Percentiles rank a stretch among this genome's conserved stretches.
Conservation (phyloP, 2,888 invertebrate species). For the Esperia sulphurella region DNA sequence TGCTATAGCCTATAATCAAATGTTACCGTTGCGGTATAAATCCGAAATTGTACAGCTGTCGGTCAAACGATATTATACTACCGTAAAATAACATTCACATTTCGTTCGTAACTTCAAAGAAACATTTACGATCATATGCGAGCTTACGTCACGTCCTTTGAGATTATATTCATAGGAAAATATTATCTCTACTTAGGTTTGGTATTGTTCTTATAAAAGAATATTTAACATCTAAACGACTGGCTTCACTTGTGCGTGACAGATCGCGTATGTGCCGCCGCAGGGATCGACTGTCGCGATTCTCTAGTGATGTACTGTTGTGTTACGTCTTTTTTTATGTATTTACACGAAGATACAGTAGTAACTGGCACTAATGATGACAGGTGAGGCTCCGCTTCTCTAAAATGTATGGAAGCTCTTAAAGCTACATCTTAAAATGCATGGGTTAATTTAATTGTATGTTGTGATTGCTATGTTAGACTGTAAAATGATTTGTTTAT, state of each 20-base stretch:
- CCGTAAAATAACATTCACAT: slow-evolving; percentile 15
- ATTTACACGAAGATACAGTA: too few relatives aligned
- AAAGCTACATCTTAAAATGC: too few relatives aligned
- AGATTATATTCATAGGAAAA: slow-evolving; percentile 17
- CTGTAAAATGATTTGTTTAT: slow-evolving; percentile 22
- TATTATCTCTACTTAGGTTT: slow-evolving; percentile 11
- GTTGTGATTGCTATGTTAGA: slow-evolving; percentile 50
- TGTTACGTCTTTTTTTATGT: too few relatives aligned
- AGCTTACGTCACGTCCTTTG: slow-evolving; percentile 14
- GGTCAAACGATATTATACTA: slow-evolving; percentile 18
- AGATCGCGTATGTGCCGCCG: too few relatives aligned
- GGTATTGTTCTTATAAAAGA: slow-evolving; percentile 10
- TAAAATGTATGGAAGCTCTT: slow-evolving; percentile 16
- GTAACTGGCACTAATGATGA: too few relatives aligned
- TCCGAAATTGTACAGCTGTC: slow-evolving; percentile 15
- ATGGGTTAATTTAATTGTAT: slow-evolving; percentile 14
- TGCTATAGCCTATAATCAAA: too few relatives aligned
- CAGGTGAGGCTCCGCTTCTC: too few relatives aligned
- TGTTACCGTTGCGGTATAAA: not conserved
- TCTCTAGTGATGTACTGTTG: too few relatives aligned
- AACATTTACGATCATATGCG: slow-evolving; percentile 15
- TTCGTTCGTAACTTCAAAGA: slow-evolving; percentile 6
- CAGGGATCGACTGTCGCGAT: too few relatives aligned
- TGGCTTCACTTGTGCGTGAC: slow-evolving; percentile 4
- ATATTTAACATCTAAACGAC: slow-evolving; percentile 9